A percentile compares a stretch with the other conserved stretches of the same genome.
Conservation (phyloP, 2,888 invertebrate genomes). For the Epistrophe grossulariae region DNA sequence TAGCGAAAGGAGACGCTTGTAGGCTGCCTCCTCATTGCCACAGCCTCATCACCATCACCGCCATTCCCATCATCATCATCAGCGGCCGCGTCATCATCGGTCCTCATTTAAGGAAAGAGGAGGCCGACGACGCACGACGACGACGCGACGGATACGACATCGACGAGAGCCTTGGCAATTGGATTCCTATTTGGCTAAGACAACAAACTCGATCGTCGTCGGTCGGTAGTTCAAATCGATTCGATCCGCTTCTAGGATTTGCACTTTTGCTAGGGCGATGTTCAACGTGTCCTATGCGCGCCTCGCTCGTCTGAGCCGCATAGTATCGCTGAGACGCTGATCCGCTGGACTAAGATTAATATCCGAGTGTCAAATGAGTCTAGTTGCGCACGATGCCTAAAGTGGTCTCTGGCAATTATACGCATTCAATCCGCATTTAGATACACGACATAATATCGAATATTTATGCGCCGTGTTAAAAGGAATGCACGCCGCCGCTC, state of each 20-base stretch:
- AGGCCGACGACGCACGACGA: conserved; percentile 11
- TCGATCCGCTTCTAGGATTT: conserved; percentile 73
- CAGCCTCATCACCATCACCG: conserved; percentile 52
- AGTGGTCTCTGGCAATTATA: conserved; percentile 74
- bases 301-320: conserved; percentile 49
- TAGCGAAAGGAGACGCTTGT: conserved; percentile 65
- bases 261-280: conserved; percentile 34
- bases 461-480: conserved; percentile 76
- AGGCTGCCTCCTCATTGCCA: conserved; percentile 63
- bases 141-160: neutral
- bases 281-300: conserved; percentile 58
- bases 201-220: conserved; percentile 50
- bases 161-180: conserved; percentile 42
- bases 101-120: conserved; percentile 46
- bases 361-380: conserved; percentile 74
- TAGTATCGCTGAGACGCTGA: conserved; percentile 45
- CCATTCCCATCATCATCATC: conserved; percentile 60
- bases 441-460: conserved; percentile 76
- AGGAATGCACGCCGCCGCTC: conserved; percentile 74
- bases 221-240: conserved; percentile 69
- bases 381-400: conserved; percentile 73
- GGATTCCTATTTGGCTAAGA: conserved; percentile 72
- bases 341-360: conserved; percentile 72
- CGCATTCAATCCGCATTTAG: conserved; percentile 75
- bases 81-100: conserved; percentile 43